phyloP scores from a whole-genome alignment of 2,888 invertebrate genomes.

The Cyrtodaria siliqua region DNA sequence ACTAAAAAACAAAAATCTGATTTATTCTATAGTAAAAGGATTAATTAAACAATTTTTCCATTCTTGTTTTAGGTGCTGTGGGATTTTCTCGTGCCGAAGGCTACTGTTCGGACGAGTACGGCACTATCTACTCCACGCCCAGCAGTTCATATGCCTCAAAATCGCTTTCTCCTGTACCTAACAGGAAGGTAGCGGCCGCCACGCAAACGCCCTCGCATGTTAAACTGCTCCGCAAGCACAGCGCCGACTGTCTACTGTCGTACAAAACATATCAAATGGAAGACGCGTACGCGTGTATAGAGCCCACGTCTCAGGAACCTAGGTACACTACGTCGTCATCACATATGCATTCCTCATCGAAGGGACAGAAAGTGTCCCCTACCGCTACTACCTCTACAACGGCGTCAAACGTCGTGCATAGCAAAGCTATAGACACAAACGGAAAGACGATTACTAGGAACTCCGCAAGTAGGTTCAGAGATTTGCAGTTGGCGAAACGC shows the following conservation, averaged over 20 bases:
- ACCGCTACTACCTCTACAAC: slow-evolving; percentile 70
- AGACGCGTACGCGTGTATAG: slow-evolving; percentile 55
- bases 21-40: no score
- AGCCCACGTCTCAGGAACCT: slow-evolving; percentile 56
- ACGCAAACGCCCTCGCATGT: slow-evolving; percentile 66
- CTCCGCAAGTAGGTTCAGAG: slow-evolving; percentile 74
- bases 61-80: slow-evolving; percentile 59
- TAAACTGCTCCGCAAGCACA: slow-evolving; percentile 74
- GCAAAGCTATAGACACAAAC: slow-evolving; percentile 71
- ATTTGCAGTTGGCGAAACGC: slow-evolving; percentile 82
- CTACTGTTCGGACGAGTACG: slow-evolving; percentile 67
- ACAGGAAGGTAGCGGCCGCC: slow-evolving; percentile 72
- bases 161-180: slow-evolving; percentile 72
- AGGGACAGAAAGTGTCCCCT: slow-evolving; percentile 67
- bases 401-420: slow-evolving; percentile 58
- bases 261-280: slow-evolving; percentile 82
- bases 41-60: neutral
- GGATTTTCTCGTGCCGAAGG: slow-evolving; percentile 54
- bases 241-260: slow-evolving; percentile 77
- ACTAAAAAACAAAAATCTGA: no score
- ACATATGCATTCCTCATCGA: slow-evolving; percentile 71
- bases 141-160: slow-evolving; percentile 50
- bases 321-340: slow-evolving; percentile 48
- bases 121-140: slow-evolving; percentile 53
- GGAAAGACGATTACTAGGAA: slow-evolving; percentile 71